Percentiles rank a stretch among this genome's conserved stretches.
phyloP scores from a whole-genome alignment of 2,113 vertebrate species.

The Hydrochoerus hydrochaeris region DNA sequence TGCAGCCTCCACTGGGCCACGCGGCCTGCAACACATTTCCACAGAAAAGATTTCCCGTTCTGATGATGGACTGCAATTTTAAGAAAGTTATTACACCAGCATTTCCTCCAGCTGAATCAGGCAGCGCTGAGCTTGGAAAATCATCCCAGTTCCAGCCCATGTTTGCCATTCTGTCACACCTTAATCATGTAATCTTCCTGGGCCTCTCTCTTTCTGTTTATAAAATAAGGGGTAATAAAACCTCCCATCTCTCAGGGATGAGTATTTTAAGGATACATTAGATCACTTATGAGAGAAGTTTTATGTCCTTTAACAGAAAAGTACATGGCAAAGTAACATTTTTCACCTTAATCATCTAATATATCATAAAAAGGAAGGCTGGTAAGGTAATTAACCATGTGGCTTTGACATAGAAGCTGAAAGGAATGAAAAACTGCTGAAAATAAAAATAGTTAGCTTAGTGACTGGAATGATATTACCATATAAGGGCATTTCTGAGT shows the following conservation, averaged over 20 bases:
- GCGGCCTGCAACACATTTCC: background rate
- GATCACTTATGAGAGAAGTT: slow-evolving; percentile 66
- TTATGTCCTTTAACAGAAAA: slow-evolving; percentile 68
- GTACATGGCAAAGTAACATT: slow-evolving; percentile 62
- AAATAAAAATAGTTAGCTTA: slow-evolving; percentile 73
- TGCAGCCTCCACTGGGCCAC: background rate
- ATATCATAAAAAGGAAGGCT: slow-evolving; percentile 64
- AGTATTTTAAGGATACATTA: slow-evolving; percentile 66
- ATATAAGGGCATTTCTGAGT: slow-evolving; percentile 68
- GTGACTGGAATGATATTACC: slow-evolving; percentile 23
- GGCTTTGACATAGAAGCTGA: slow-evolving; percentile 69
- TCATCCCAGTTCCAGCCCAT: background rate
- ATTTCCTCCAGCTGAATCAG: background rate
- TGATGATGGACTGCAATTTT: slow-evolving; percentile 54
- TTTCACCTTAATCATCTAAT: slow-evolving; percentile 67
- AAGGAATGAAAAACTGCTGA: slow-evolving; percentile 70
- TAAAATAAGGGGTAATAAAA: slow-evolving; percentile 70
- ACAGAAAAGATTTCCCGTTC: background rate
- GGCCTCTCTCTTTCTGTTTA: slow-evolving; percentile 56
- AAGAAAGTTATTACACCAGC: background rate
- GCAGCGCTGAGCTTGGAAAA: background rate
- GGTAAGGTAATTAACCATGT: slow-evolving; percentile 73
- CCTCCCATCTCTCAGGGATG: slow-evolving; percentile 54
- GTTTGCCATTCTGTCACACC: background rate
- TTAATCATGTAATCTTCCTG: slow-evolving; percentile 4